Evolutionary conservation across 2,888 invertebrate genomes (phyloP).

Genomic region (Melanotus villosus): DNA sequence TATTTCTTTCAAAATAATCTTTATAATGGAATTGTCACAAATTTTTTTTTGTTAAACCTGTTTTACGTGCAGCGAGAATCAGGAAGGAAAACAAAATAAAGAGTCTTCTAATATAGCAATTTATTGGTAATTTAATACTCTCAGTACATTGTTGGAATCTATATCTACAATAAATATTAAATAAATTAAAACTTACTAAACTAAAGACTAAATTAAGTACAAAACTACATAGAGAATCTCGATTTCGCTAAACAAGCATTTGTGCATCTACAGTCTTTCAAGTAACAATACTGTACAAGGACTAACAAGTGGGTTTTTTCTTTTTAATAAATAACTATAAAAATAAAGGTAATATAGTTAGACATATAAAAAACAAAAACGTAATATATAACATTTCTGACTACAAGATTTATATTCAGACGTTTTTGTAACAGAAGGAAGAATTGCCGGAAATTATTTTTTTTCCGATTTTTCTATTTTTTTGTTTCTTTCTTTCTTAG

Average conservation of each 20-base stretch:
- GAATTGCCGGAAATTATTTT: no score
- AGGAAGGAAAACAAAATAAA: no score
- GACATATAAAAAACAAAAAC: conserved; percentile 27
- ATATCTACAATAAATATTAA: conserved; percentile 37
- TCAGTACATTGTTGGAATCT: conserved; percentile 30
- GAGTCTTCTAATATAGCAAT: background rate
- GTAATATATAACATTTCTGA: conserved; percentile 18
- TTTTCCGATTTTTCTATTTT: no score
- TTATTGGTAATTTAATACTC: conserved; percentile 22
- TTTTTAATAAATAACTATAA: conserved; percentile 38
- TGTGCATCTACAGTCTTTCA: conserved; percentile 40
- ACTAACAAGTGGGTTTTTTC: conserved; percentile 28
- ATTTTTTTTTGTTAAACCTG: no score
- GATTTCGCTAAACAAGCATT: conserved; percentile 28
- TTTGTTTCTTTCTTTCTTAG: no score
- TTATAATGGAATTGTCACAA: no score
- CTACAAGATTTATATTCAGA: no score
- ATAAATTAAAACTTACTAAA: conserved; percentile 32
- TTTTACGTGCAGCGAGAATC: no score
- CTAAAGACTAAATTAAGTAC: conserved; percentile 34
- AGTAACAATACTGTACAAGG: conserved; percentile 39
- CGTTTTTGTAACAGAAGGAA: no score
- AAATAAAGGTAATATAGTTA: conserved; percentile 35
- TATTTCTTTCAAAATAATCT: no score
- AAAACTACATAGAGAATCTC: conserved; percentile 23